Conservation (phyloP, 2,113 vertebrate species). For the Proteles cristata region DNA sequence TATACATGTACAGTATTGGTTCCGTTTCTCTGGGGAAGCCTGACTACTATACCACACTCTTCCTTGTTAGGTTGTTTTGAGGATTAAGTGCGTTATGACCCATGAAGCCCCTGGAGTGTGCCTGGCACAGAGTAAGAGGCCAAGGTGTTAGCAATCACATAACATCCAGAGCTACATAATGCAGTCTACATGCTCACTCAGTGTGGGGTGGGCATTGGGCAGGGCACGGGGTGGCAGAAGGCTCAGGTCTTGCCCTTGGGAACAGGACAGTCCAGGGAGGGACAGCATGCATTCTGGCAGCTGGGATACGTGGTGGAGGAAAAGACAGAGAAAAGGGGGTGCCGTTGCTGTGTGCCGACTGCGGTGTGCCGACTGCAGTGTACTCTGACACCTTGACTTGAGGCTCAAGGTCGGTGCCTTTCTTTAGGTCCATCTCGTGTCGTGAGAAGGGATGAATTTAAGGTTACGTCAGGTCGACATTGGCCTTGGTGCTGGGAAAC, state of each 20-base stretch:
- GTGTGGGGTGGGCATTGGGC: accelerated
- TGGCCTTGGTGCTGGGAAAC: background rate
- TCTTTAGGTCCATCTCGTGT: background rate
- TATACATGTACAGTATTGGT: background rate
- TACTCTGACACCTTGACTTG: background rate
- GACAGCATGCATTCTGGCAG: background rate
- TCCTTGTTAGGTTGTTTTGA: background rate
- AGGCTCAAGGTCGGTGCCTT: background rate
- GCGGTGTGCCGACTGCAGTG: background rate
- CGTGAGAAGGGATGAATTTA: background rate
- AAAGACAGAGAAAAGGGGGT: background rate
- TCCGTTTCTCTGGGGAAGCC: background rate
- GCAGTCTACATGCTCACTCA: accelerated
- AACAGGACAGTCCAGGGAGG: background rate
- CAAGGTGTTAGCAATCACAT: no score
- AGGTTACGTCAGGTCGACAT: background rate
- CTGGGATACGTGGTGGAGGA: background rate
- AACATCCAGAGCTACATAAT: background rate
- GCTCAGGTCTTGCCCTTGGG: background rate
- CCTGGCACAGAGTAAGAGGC: background rate
- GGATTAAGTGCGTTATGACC: background rate
- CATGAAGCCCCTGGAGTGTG: background rate
- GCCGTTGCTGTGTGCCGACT: background rate
- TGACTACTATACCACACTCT: accelerated
- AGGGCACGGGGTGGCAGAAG: no score